These are phyloP conservation scores for Labrus mixtus DNA, from an alignment of 2,113 vertebrate species.

Conservation along the genomic window DNA sequence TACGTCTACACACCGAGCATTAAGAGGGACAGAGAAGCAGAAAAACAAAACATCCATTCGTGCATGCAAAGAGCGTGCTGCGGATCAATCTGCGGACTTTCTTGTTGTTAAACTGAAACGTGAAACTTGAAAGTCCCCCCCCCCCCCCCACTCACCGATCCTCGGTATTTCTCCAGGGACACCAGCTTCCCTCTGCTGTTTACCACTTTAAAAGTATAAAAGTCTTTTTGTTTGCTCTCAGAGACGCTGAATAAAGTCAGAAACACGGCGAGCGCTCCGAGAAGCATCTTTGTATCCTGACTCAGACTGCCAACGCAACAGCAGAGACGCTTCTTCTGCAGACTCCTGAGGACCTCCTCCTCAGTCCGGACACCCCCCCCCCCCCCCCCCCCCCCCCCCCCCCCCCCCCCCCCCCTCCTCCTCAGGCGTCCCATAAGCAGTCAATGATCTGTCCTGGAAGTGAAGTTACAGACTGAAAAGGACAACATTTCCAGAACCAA, in stretches of 20 bases:
- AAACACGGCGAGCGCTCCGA: constrained; percentile 71
- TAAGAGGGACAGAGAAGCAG: neutral
- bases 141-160: constrained; percentile 90
- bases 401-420: too few relatives aligned
- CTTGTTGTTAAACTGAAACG: neutral
- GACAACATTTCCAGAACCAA: too few relatives aligned
- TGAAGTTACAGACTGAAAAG: too few relatives aligned
- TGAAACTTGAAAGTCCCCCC: neutral
- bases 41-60: neutral
- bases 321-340: neutral
- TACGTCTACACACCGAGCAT: constrained; percentile 12
- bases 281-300: constrained; percentile 73
- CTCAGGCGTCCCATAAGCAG: too few relatives aligned
- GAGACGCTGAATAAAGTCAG: constrained; percentile 74
- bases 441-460: too few relatives aligned
- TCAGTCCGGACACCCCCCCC: too few relatives aligned
- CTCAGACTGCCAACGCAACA: constrained; percentile 41
- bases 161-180: constrained; percentile 96
- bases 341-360: neutral
- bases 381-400: too few relatives aligned
- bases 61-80: constrained; percentile 11
- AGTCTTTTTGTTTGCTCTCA: constrained; percentile 87
- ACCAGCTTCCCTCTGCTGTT: constrained; percentile 97
- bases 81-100: neutral
- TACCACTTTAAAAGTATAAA: constrained; percentile 93